Evolutionary conservation across 2,888 invertebrate genomes (phyloP).

Genomic region (Xylocampa areola): DNA sequence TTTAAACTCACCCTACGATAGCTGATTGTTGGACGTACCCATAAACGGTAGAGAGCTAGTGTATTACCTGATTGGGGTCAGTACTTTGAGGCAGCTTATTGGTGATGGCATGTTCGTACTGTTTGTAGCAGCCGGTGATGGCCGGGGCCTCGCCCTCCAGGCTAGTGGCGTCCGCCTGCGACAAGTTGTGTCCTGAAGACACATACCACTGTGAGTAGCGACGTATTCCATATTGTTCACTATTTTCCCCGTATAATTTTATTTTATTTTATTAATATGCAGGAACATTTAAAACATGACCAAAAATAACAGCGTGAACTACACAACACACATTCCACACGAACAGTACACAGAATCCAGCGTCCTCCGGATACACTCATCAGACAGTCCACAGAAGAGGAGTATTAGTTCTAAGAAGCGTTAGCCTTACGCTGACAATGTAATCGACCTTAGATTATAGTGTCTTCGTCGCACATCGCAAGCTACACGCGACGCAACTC

Average conservation of each 20-base stretch:
- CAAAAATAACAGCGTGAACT: constrained; percentile 83
- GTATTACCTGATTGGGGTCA: constrained; percentile 81
- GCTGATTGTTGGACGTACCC: constrained; percentile 70
- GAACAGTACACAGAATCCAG: constrained; percentile 84
- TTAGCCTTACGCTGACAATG: constrained; percentile 89
- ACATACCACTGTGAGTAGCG: constrained; percentile 87
- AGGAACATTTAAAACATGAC: constrained; percentile 77
- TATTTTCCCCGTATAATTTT: constrained; percentile 66
- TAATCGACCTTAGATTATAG: constrained; percentile 88
- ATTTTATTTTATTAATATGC: constrained; percentile 61
- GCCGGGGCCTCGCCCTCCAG: constrained; percentile 94
- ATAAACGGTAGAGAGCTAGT: constrained; percentile 22
- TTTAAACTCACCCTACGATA: constrained; percentile 27
- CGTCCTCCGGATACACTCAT: constrained; percentile 88
- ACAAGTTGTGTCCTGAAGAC: constrained; percentile 96
- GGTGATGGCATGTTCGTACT: constrained; percentile 92
- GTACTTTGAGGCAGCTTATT: constrained; percentile 80
- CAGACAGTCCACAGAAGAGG: constrained; percentile 82
- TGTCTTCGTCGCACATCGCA: constrained; percentile 89
- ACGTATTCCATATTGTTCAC: constrained; percentile 74
- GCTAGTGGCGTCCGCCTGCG: constrained; percentile 96
- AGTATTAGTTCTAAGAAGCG: constrained; percentile 87
- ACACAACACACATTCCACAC: constrained; percentile 88
- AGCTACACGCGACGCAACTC: constrained; percentile 87
- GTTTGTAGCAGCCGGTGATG: constrained; percentile 93